Percentiles rank a stretch among this genome's conserved stretches.
These are phyloP conservation scores for Condylura cristata DNA, from an alignment of 2,113 vertebrate genomes.

Conservation along the genomic window DNA sequence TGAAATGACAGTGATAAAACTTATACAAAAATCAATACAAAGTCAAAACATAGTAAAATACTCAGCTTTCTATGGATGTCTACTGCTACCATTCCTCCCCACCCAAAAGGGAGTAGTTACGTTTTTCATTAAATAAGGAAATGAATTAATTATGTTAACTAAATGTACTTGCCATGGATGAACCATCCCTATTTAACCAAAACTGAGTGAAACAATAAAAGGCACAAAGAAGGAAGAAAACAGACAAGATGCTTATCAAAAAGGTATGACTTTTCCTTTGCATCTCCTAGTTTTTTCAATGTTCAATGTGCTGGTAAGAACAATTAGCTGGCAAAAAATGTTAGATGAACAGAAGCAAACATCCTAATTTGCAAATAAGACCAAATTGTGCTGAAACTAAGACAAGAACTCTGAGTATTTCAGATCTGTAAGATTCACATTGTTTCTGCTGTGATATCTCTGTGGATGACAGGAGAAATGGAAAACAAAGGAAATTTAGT, in stretches of 20 bases:
- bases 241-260: neutral
- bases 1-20: neutral
- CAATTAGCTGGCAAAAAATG: neutral
- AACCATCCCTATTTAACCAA: neutral
- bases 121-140: slow-evolving; percentile 19
- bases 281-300: neutral
- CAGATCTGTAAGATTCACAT: neutral
- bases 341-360: neutral
- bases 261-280: neutral
- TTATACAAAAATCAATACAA: neutral
- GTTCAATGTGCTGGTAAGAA: neutral
- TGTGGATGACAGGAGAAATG: neutral
- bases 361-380: slow-evolving; percentile 6
- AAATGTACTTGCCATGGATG: neutral
- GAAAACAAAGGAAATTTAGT: slow-evolving; percentile 60
- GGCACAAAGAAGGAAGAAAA: neutral
- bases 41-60: neutral
- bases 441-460: slow-evolving; percentile 3
- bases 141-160: neutral
- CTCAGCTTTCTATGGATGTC: neutral
- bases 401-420: slow-evolving; percentile 45
- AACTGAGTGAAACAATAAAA: neutral
- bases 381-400: neutral
- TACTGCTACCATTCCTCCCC: neutral
- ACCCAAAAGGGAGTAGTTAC: neutral